Evolutionary conservation across 2,888 invertebrate genomes (phyloP).

Genomic region (Hermaeophaga mercurialis): DNA sequence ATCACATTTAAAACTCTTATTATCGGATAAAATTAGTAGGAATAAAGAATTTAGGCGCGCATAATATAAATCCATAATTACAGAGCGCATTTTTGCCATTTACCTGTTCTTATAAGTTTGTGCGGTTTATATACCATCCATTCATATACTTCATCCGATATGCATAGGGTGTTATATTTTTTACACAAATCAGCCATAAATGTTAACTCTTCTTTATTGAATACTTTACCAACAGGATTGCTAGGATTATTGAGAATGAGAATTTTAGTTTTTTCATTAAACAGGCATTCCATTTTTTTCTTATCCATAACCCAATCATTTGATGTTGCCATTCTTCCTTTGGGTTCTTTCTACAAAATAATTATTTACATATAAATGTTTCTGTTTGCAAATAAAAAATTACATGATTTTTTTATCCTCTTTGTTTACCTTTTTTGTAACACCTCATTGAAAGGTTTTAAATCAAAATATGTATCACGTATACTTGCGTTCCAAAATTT

Average conservation of each 20-base stretch:
- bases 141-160: conserved; percentile 98
- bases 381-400: too few relatives aligned
- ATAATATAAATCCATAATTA: too few relatives aligned
- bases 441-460: too few relatives aligned
- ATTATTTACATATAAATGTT: neutral
- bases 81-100: neutral
- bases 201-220: conserved; percentile 69
- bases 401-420: too few relatives aligned
- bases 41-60: too few relatives aligned
- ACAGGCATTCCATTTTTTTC: conserved; percentile 76
- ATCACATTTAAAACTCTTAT: too few relatives aligned
- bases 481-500: too few relatives aligned
- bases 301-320: conserved; percentile 90
- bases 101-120: conserved; percentile 90
- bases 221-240: conserved; percentile 96
- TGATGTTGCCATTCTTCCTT: conserved; percentile 64
- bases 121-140: conserved; percentile 89
- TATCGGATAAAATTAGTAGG: too few relatives aligned
- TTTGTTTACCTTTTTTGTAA: too few relatives aligned
- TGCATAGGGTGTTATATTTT: conserved; percentile 88
- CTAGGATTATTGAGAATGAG: conserved; percentile 97
- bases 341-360: conserved; percentile 35
- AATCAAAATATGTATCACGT: too few relatives aligned
- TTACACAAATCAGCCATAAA: conserved; percentile 86
- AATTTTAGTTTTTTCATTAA: conserved; percentile 89